Base-by-base conservation (phyloP, 2,113 vertebrate species). In the Phyllostomus hastatus region DNA sequence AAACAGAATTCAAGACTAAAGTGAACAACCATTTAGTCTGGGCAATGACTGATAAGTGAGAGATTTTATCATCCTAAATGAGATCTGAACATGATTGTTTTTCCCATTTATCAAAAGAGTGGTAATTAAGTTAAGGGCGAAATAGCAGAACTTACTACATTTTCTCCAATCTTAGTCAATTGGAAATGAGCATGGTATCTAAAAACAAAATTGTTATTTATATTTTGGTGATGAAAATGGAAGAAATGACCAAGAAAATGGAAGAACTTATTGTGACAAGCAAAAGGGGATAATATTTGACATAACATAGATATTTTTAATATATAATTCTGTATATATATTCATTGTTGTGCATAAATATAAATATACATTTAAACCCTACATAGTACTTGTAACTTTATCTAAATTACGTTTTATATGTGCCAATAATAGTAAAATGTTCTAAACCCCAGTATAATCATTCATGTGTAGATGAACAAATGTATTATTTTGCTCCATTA, bases 51-150 rank as follows among this genome's bases (percentile, higher is more conserved):
- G 61, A 91, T 82, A 57, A 92, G 82, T 95, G 61, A 81, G 52
- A 78, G 86, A 81, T 97, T 50, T 87, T 91, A 78, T 95, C 93
- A 73, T 96, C 64, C 43, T 57, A 16, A 94, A 87, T 88, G 52
- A 90, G 46, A 61, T 78, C 48, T 57, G 61, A 78, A 73, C 52
- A 79, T 86, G 43, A 79, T 54, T 82, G 38, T 31, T 86, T 87
- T 69, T 43, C 79, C 35, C 94, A 24, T 61, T 83, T 94, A 96
- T 83, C 64, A 59, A n/a, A n/a, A 78, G 12, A 76, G 1, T 82
- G 38, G 14, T 82, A 95, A 91, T 96, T 91, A 93, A 90, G 67
- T 91, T 67, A 97, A 88, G 43, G 35, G 59, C 14, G 67, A 80
- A 31, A 41, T 66, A 95, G 85, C 24, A 76, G 46, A 24, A 79